Percentiles rank a stretch among this genome's conserved stretches.
Conservation (phyloP, 1,140 invertebrate genomes). For the Probaryconus sp. region DNA sequence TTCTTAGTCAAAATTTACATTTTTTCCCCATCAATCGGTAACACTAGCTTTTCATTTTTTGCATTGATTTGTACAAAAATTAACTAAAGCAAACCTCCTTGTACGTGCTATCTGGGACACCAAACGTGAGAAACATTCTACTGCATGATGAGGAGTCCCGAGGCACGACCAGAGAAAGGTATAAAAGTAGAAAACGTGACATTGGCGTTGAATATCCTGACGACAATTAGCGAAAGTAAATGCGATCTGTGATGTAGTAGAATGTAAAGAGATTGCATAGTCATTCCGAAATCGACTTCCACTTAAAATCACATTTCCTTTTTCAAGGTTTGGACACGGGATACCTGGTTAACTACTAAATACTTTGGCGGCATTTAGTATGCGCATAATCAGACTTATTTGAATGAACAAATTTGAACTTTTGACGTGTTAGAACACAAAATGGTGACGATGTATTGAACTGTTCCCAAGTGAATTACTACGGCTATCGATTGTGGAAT, state of each 20-base stretch:
- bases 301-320: not conserved
- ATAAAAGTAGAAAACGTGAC: constrained; percentile 78
- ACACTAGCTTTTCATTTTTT: constrained; percentile 5
- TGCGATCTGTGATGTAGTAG: constrained; percentile 49
- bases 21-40: constrained; percentile 23
- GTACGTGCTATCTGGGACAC: not conserved
- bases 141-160: constrained; percentile 2
- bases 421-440: constrained; percentile 5
- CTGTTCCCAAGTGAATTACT: not conserved
- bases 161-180: constrained; percentile 56
- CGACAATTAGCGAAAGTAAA: constrained; percentile 54
- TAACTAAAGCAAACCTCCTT: constrained; percentile 36
- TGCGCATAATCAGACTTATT: no score
- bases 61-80: constrained; percentile 38
- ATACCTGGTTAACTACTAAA: no score
- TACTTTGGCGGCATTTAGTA: no score
- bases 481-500: no score
- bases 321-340: no score
- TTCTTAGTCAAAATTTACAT: constrained; percentile 33
- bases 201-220: constrained; percentile 55
- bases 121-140: not conserved
- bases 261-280: constrained; percentile 30
- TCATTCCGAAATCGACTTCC: constrained; percentile 5
- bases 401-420: not conserved
- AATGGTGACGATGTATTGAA: not conserved